Conservation (phyloP, 2,888 invertebrate genomes). For the Athalia circularis region DNA sequence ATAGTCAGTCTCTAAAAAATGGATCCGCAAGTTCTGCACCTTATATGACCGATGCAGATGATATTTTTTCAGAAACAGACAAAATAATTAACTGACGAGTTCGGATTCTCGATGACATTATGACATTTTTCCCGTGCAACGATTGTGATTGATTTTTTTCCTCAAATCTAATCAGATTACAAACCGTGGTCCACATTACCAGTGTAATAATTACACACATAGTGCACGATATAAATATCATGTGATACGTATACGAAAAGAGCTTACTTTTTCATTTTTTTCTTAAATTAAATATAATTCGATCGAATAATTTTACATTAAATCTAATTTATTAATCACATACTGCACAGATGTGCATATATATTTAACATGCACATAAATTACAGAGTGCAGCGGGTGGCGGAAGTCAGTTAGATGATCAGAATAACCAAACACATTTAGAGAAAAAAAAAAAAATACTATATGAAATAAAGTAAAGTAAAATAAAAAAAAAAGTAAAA, state of each 20-base stretch:
- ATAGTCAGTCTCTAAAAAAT: no score
- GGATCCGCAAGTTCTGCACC: no score
- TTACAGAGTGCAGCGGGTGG: constrained; percentile 4
- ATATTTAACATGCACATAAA: neutral
- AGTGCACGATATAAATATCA: constrained; percentile 27
- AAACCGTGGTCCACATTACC: constrained; percentile 26
- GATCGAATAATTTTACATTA: constrained; percentile 7
- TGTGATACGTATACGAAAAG: constrained; percentile 28
- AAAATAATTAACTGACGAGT: constrained; percentile 41
- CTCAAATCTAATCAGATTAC: neutral
- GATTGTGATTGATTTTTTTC: constrained; percentile 7
- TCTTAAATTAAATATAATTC: constrained; percentile 15
- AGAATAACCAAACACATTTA: constrained; percentile 34
- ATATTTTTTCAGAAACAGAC: neutral
- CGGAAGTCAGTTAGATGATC: constrained; percentile 24
- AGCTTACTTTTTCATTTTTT: constrained; percentile 17
- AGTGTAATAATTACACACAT: neutral
- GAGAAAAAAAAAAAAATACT: neutral
- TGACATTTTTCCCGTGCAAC: constrained; percentile 14
- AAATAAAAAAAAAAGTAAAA: neutral
- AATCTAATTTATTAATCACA: neutral
- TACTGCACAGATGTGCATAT: neutral
- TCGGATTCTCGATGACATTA: constrained; percentile 17
- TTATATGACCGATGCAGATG: no score
- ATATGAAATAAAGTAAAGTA: neutral